Evolutionary conservation across 1,140 invertebrate species (phyloP), one percentile per base, ranked within the genome.

Genomic region (Diachasmimorpha longicaudata): DNA sequence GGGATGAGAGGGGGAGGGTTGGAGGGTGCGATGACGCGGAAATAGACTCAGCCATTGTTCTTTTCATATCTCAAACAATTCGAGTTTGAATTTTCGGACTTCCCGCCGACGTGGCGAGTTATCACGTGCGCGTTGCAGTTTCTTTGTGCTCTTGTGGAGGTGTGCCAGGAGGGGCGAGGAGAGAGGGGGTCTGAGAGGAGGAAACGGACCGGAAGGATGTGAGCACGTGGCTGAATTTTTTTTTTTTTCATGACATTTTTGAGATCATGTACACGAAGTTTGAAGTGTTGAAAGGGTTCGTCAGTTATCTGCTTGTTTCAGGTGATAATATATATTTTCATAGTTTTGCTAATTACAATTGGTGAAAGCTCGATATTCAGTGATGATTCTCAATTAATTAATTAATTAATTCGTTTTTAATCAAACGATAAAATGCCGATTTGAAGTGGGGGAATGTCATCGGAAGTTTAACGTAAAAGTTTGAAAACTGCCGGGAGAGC

Each of bases 251-350:
- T 10, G 11, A 66, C 21, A 31, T 0, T 66, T 25, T 66, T 2
- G 31, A 58, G 0, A 68, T 77, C 79, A 85, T 87, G 85, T 83
- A 79, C 77, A 80, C 82, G 31, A 84, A 84, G 73, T 85, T 88
- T 80, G 81, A 87, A 69, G 81, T 86, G 13, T 82, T 85, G 6
- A 81, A 82, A 66, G 81, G 81, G 55, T 79, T 84, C 71, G 82
- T 85, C 80, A 81, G 81, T 75, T 87, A 85, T 78, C 79, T 85
- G 46, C 81, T 85, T 36, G 82, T 84, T 77, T 84, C 86, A 87
- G 86, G 86, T 88, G 85, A 71, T 81, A 69, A 72, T 37, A 44
- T 1, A 63, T 2, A 25, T 31, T 63, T 63, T 23, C 10, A 0
- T 63, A n/a, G n/a, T 21, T 14, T n/a, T 46, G 9, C 11, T 3